Base-by-base conservation (phyloP, 2,113 vertebrate genomes). In the Galeopterus variegatus region DNA sequence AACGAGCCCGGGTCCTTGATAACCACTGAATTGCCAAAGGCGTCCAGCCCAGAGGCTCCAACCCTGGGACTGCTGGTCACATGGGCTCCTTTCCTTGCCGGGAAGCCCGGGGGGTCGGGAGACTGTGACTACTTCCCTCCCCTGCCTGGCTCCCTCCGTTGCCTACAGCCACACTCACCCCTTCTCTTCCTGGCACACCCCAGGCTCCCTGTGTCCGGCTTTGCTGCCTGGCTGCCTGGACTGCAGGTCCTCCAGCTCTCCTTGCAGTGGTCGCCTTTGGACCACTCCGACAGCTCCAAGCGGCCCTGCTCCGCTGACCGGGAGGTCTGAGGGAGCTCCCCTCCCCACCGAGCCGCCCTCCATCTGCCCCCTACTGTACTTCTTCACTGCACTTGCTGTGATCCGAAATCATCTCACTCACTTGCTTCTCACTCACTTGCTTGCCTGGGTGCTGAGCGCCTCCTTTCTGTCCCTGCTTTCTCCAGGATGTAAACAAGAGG, bases 391-490 rank as follows among this genome's bases (percentile, higher is more conserved):
- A 14, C n/a, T 33, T 1, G 9, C 23, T 19, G 1, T 54, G 0
- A 0, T 6, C 28, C 5, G 56, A 48, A 80, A 36, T 3, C 50
- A 0, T 33, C 69, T 12, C n/a, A 0, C 36, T 2, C 5, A 8
- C 2, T 45, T 15, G 73, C 62, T 67, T 33, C 41, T 41, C 41
- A 41, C 41, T 41, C 4, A 41, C 41, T 41, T 41, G 41, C 41
- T 41, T 41, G 41, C 41, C 41, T 41, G 41, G 41, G 41, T 41
- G 41, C 41, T 41, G 41, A 41, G 41, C 41, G 41, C 41, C 41
- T 41, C 41, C 4, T 41, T 41, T 41, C 41, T 41, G 41, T n/a
- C 41, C 41, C 41, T 41, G 41, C 41, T 41, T 41, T 41, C 41
- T 41, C 41, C 41, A 4, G 41, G 41, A 41, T 41, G 41, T 41